Conservation (phyloP, 2,113 vertebrate genomes). For the Megaceryle maxima region DNA sequence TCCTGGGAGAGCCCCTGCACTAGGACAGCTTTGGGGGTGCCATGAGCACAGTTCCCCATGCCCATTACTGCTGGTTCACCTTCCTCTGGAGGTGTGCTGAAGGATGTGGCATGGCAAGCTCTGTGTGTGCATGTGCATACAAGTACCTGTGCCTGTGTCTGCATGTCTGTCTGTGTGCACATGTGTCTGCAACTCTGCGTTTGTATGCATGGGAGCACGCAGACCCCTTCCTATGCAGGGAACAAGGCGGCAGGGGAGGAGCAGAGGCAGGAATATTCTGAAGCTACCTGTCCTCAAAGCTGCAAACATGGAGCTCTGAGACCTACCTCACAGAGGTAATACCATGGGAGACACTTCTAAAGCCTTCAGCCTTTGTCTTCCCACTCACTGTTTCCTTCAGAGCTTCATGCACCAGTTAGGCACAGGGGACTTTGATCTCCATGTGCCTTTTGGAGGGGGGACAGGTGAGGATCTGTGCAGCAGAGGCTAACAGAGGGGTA, state of each 20-base stretch:
- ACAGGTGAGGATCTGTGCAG: background rate
- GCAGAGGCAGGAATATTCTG: background rate
- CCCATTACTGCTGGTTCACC: background rate
- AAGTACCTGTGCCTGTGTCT: background rate
- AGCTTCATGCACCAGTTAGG: background rate
- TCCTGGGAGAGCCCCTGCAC: too few relatives aligned
- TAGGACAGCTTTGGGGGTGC: background rate
- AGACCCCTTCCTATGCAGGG: background rate
- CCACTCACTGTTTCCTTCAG: background rate
- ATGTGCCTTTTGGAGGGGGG: rapidly evolving
- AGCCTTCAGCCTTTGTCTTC: background rate
- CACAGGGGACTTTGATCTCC: background rate
- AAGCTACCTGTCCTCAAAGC: background rate
- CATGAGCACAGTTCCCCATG: background rate
- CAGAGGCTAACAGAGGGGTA: rapidly evolving
- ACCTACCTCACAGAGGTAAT: background rate
- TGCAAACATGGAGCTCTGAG: background rate
- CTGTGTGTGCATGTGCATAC: background rate
- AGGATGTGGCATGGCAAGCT: background rate
- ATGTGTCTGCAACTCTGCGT: background rate
- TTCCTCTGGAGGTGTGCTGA: background rate
- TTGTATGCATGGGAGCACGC: background rate
- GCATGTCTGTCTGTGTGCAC: too few relatives aligned
- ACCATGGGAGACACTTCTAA: background rate
- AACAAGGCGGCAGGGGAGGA: background rate